Evolutionary conservation across 1,140 invertebrate species (phyloP).

Genomic region (Homarus americanus): DNA sequence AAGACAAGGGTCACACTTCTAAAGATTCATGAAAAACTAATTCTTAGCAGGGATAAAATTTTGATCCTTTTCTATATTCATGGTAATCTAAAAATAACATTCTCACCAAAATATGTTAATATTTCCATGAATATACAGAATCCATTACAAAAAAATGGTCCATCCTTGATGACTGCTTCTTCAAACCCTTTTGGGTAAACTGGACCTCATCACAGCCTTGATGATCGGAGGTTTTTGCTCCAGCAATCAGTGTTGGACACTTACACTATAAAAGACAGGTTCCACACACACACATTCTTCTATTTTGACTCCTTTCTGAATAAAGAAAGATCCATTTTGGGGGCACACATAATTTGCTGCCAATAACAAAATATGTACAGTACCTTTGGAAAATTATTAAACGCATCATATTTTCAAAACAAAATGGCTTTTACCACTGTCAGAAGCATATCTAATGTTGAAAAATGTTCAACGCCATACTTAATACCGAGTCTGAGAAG

Average conservation of each 20-base stretch:
- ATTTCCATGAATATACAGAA: constrained; percentile 48
- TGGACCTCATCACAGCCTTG: constrained; percentile 62
- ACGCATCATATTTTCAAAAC: neutral
- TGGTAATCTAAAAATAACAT: constrained; percentile 59
- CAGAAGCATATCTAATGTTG: neutral
- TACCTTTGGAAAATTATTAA: constrained; percentile 9
- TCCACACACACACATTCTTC: neutral
- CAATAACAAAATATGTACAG: neutral
- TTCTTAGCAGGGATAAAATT: constrained; percentile 48
- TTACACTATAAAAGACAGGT: constrained; percentile 20
- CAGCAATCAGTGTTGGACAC: constrained; percentile 36
- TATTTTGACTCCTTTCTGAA: constrained; percentile 11
- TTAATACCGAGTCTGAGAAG: neutral
- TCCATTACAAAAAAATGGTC: constrained; percentile 57
- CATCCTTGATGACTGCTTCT: constrained; percentile 44
- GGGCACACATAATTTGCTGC: constrained; percentile 1
- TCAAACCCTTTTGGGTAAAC: constrained; percentile 37
- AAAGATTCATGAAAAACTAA: constrained; percentile 58
- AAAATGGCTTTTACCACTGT: neutral
- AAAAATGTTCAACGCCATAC: neutral
- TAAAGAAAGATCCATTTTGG: neutral
- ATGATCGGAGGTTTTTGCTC: constrained; percentile 54
- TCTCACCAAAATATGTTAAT: constrained; percentile 65
- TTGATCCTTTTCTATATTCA: constrained; percentile 56
- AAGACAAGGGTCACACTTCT: constrained; percentile 44